Evolutionary conservation across 2,888 invertebrate genomes (phyloP).

Genomic region (Yponomeuta sedellus): DNA sequence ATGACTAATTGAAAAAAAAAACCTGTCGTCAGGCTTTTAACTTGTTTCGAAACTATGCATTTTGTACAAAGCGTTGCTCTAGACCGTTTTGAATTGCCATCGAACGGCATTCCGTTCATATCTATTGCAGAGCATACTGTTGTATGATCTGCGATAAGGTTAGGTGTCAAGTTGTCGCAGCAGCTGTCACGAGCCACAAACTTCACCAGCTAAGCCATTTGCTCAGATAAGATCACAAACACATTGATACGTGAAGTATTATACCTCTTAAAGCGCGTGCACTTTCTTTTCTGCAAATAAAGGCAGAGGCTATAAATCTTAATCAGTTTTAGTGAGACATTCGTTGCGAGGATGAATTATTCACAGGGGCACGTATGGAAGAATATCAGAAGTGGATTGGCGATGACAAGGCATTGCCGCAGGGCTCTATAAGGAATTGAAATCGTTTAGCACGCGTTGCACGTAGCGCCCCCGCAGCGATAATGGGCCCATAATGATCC

Average conservation of each 20-base stretch:
- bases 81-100: slow-evolving; percentile 6
- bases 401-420: slow-evolving; percentile 35
- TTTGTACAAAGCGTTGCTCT: too few species aligned
- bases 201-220: slow-evolving; percentile 9
- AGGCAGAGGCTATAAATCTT: background rate
- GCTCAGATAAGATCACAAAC: slow-evolving; percentile 4
- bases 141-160: slow-evolving; percentile 8
- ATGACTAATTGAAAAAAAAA: slow-evolving; percentile 6
- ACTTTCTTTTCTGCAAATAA: background rate
- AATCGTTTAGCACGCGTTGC: slow-evolving; percentile 42
- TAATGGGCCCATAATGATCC: slow-evolving; percentile 60
- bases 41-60: slow-evolving; percentile 9
- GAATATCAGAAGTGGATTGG: slow-evolving; percentile 13
- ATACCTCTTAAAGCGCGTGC: background rate
- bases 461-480: slow-evolving; percentile 49
- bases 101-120: background rate
- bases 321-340: background rate
- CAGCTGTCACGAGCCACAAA: slow-evolving; percentile 25
- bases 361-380: slow-evolving; percentile 33
- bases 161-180: slow-evolving; percentile 23
- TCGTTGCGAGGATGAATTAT: slow-evolving; percentile 33
- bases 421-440: slow-evolving; percentile 28
- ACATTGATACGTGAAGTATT: background rate
- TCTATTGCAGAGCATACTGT: background rate
- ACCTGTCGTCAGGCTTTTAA: slow-evolving; percentile 4